Evolutionary conservation across 2,888 invertebrate genomes (phyloP).

Genomic region (Troglohyphantes excavatus): DNA sequence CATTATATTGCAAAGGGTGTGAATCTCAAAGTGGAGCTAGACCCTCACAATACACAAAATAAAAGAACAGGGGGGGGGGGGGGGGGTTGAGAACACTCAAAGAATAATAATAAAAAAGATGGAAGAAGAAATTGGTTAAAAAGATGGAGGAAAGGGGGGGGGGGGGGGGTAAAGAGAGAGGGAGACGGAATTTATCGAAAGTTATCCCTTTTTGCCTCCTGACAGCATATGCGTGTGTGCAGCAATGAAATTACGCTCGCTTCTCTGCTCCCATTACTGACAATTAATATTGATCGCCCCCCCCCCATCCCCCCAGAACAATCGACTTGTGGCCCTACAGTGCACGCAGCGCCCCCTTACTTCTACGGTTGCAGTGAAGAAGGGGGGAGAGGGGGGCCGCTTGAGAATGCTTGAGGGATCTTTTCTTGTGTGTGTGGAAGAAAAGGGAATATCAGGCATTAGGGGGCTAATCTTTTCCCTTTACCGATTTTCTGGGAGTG

Average conservation of each 20-base stretch:
- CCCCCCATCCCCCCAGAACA: too few species aligned
- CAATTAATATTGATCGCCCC: constrained; percentile 77
- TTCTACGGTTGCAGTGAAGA: constrained; percentile 15
- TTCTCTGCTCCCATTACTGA: constrained; percentile 75
- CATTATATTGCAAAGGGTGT: constrained; percentile 64
- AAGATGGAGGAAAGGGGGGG: neutral
- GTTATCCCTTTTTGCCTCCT: constrained; percentile 74
- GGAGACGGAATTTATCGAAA: constrained; percentile 64
- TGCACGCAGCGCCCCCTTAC: constrained; percentile 65
- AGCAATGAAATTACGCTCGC: constrained; percentile 74
- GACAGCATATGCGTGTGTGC: constrained; percentile 73
- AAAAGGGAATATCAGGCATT: constrained; percentile 36
- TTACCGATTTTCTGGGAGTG: neutral
- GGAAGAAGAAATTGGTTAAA: constrained; percentile 6
- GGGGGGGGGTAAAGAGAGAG: neutral
- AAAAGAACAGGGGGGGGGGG: constrained; percentile 5
- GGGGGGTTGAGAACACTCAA: neutral
- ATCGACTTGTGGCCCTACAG: constrained; percentile 65
- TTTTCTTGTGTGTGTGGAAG: constrained; percentile 10
- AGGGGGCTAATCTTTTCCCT: constrained; percentile 59
- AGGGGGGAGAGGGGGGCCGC: constrained; percentile 25
- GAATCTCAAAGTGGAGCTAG: constrained; percentile 30
- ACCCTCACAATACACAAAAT: constrained; percentile 1
- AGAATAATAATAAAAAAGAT: constrained; percentile 29
- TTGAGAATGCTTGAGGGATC: constrained; percentile 16